These are phyloP conservation scores for Forbesichthys agassizii DNA, from an alignment of 2,113 vertebrate species.

Conservation along the genomic window DNA sequence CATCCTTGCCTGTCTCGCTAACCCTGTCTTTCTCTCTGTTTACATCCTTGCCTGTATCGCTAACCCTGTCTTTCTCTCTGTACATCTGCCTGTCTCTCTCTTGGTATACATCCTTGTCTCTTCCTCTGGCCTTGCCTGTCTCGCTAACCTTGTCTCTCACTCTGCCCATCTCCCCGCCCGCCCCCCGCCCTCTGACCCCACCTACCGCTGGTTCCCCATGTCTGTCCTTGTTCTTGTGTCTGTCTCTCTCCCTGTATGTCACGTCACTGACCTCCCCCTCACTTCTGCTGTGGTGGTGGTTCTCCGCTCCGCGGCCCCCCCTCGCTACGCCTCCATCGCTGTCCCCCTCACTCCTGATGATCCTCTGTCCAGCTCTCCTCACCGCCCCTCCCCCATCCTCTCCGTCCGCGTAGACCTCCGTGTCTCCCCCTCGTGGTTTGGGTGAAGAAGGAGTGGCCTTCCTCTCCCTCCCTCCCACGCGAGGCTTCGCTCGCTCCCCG, in stretches of 20 bases:
- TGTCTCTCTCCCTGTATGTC: slow-evolving; percentile 22
- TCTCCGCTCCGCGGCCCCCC: slow-evolving; percentile 17
- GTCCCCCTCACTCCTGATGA: slow-evolving; percentile 68
- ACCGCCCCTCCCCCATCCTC: slow-evolving; percentile 35
- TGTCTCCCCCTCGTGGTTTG: slow-evolving; percentile 28
- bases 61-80: background rate
- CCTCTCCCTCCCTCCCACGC: slow-evolving; percentile 30
- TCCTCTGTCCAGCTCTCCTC: slow-evolving; percentile 43
- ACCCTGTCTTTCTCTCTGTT: background rate
- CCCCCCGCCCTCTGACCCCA: slow-evolving; percentile 10
- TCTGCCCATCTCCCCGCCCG: slow-evolving; percentile 21
- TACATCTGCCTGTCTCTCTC: background rate
- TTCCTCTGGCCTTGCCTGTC: background rate
- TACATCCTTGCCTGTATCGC: too few species aligned
- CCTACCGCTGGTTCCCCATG: background rate
- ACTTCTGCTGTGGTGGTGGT: too few species aligned
- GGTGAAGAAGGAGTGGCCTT: slow-evolving; percentile 29
- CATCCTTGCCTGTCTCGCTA: too few species aligned
- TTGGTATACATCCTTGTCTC: background rate
- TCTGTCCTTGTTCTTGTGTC: background rate
- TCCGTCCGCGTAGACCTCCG: slow-evolving; percentile 38
- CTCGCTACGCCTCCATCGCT: slow-evolving; percentile 10
- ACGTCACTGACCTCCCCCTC: too few species aligned
- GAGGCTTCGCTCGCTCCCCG: slow-evolving; percentile 28
- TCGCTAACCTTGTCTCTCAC: background rate